A percentile compares a stretch with the other conserved stretches of the same genome.
These are phyloP conservation scores for Masticophis lateralis DNA, from an alignment of 2,797 vertebrate genomes.

Conservation along the genomic window DNA sequence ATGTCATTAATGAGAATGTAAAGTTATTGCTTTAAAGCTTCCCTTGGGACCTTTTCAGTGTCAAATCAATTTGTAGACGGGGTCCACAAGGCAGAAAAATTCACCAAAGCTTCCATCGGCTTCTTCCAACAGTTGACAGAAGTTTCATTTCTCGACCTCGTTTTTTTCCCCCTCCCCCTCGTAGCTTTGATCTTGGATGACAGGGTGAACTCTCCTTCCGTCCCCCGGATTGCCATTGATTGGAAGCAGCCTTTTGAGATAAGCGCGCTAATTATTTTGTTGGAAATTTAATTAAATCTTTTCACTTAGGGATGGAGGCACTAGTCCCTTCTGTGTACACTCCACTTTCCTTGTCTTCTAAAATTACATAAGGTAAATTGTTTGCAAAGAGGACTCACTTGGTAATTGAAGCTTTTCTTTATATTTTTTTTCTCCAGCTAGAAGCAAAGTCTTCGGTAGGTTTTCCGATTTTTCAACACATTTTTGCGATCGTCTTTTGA, in stretches of 20 bases:
- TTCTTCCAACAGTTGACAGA: conserved; percentile 61
- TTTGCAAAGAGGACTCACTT: conserved; percentile 49
- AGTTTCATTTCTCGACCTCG: conserved; percentile 68
- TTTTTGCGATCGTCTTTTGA: background rate
- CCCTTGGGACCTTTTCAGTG: conserved; percentile 72
- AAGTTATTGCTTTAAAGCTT: conserved; percentile 75
- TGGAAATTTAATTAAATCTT: conserved; percentile 79
- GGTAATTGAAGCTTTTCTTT: conserved; percentile 34
- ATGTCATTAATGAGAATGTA: conserved; percentile 81
- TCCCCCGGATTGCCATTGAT: conserved; percentile 66
- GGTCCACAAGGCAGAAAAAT: conserved; percentile 66
- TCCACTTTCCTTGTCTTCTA: background rate
- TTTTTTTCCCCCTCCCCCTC: conserved; percentile 35
- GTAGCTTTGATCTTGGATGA: conserved; percentile 77
- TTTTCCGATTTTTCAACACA: background rate
- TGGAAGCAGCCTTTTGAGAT: conserved; percentile 73
- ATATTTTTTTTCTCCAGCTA: background rate
- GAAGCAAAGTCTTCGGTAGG: background rate
- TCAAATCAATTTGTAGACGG: conserved; percentile 77
- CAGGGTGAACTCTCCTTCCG: conserved; percentile 78
- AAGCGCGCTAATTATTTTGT: conserved; percentile 77
- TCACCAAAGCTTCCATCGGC: conserved; percentile 55
- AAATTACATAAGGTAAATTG: conserved; percentile 44
- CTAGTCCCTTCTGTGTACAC: too few relatives aligned
- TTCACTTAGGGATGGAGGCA: conserved; percentile 72